A percentile compares a stretch with the other conserved stretches of the same genome.
phyloP scores from a whole-genome alignment of 2,113 vertebrate species.

The Ameiurus melas region DNA sequence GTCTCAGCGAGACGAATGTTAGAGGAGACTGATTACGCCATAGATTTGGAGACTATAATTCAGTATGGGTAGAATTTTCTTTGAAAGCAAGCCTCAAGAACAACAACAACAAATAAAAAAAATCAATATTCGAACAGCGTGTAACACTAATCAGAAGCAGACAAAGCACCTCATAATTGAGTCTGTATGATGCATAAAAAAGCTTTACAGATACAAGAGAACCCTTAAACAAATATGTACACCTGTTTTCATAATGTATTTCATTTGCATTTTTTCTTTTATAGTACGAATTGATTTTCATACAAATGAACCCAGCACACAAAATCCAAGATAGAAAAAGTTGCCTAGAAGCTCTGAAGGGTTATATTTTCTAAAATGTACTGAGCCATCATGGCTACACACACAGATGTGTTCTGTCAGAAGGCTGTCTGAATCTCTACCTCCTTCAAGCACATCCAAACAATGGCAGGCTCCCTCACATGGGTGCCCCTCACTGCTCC shows the following conservation, averaged over 20 bases:
- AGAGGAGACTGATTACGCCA: constrained; percentile 18
- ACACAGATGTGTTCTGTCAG: constrained; percentile 63
- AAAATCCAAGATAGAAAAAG: neutral
- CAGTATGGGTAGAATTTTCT: constrained; percentile 26
- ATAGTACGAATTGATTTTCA: neutral
- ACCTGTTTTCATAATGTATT: neutral
- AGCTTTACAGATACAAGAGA: neutral
- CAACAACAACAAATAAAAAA: neutral
- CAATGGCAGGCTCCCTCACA: constrained; percentile 38
- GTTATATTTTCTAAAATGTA: constrained; percentile 60
- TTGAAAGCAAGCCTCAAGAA: constrained; percentile 7
- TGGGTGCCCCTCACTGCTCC: constrained; percentile 32
- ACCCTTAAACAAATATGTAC: constrained; percentile 1
- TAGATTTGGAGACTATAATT: constrained; percentile 21
- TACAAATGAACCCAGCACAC: neutral
- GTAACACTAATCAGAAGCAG: neutral
- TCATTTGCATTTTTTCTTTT: constrained; percentile 28
- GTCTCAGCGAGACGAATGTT: constrained; percentile 20
- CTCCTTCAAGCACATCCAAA: constrained; percentile 18
- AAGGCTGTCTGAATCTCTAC: constrained; percentile 51
- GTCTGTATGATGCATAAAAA: neutral
- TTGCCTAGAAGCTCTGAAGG: constrained; percentile 3
- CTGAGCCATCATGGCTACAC: constrained; percentile 67
- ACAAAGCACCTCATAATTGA: neutral
- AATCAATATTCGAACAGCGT: neutral